phyloP scores from a whole-genome alignment of 2,113 vertebrate genomes.

The Tonatia bakeri region DNA sequence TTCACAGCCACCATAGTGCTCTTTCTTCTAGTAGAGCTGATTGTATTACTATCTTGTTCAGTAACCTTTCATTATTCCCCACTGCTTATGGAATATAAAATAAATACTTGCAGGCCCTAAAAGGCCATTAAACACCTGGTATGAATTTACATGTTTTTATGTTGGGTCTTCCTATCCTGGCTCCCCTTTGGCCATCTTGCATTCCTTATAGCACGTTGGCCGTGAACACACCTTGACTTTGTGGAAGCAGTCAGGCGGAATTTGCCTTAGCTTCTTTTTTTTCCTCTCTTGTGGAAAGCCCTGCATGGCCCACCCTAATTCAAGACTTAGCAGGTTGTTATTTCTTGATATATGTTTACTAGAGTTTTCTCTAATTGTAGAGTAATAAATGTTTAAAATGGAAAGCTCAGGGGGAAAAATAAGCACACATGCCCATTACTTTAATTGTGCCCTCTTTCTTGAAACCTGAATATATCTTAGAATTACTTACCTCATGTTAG shows the following conservation, averaged over 20 bases:
- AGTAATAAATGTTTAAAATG: background rate
- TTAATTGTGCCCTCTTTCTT: background rate
- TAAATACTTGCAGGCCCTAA: background rate
- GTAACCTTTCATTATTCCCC: background rate
- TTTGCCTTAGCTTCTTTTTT: background rate
- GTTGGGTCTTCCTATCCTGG: background rate
- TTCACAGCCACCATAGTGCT: background rate
- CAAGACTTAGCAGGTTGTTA: background rate
- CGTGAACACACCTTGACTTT: background rate
- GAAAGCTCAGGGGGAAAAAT: background rate
- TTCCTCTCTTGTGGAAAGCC: background rate
- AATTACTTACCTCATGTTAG: background rate
- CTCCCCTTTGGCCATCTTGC: background rate
- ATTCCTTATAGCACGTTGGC: background rate
- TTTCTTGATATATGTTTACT: background rate
- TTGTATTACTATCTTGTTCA: background rate
- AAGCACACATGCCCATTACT: background rate
- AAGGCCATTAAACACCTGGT: background rate
- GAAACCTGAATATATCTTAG: background rate
- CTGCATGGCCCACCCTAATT: background rate
- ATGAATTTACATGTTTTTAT: background rate
- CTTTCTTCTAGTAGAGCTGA: background rate
- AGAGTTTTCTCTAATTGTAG: constrained; percentile 13
- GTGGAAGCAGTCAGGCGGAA: background rate
- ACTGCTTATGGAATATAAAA: background rate